Base-by-base conservation (phyloP, 2,113 vertebrate genomes). In the Cricetomys ansorgei region DNA sequence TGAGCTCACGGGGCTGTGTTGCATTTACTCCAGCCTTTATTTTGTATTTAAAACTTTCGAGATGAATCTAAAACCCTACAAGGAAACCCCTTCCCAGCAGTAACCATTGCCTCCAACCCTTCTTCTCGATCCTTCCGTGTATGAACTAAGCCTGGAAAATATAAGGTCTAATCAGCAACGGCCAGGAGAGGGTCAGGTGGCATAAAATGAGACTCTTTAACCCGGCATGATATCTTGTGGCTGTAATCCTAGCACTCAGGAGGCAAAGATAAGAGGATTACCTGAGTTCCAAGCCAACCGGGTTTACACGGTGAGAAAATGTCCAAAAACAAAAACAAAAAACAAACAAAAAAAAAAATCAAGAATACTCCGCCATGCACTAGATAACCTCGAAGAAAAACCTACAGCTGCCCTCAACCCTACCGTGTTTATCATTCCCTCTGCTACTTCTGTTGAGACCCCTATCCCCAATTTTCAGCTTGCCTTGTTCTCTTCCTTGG, bases 101-200 rank as follows among this genome's bases (percentile, higher is more conserved):
- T 80, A 87, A 88, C 64, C 79, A 72, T 27, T 37, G 6, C 79
- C 45, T 91, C 72, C 50, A 25, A 37, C 73, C 11, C 89, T 87
- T 85, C n/a, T 65, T 50, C 43, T 81, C 40, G 76, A 69, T 13
- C 13, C 62, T 94, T 94, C 90, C 40, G 40, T 50, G 55, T 48
- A 59, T 85, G 59, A 94, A 86, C 37, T 77, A 84, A 96, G 50
- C 9, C 4, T 88, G 53, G 84, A 77, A 77, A 77, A 65, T n/a
- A n/a, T 76, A 85, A 85, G 21, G 62, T 73, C 45, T 69, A 80
- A 55, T 96, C 69, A 53, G 72, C 7, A 6, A 21, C 67, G 85
- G 34, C 45, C 72, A 65, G 16, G 73, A 50, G 5, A 2, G 65
- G 45, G n/a, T 57, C 37, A 16, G 23, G 48, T 40, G n/a, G 7